Evolutionary conservation across 2,113 vertebrate genomes (phyloP).

Genomic region (Symphodus melops): DNA sequence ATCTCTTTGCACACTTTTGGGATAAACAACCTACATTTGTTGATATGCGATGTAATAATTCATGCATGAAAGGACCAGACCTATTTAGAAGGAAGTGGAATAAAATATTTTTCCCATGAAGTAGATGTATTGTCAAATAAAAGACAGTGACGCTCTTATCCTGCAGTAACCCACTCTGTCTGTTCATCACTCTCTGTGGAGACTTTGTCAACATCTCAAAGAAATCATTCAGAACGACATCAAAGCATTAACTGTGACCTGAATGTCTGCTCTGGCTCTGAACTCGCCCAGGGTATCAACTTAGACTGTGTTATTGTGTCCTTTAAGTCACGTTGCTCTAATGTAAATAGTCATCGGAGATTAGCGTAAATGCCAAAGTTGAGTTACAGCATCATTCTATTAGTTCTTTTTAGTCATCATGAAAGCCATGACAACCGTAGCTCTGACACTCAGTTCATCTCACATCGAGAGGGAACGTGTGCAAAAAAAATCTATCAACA

Average conservation of each 20-base stretch:
- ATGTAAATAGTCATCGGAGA: background rate
- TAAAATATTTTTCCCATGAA: too few species aligned
- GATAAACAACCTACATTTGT: too few species aligned
- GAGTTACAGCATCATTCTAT: background rate
- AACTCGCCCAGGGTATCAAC: background rate
- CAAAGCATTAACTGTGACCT: background rate
- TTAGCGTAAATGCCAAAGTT: background rate
- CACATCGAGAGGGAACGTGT: background rate
- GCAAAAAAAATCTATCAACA: background rate
- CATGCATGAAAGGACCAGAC: background rate
- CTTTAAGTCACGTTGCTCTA: background rate
- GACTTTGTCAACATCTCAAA: background rate
- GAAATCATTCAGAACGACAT: background rate
- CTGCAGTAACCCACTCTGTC: background rate
- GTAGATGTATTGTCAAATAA: background rate
- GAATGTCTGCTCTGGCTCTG: background rate
- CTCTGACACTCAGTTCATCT: background rate
- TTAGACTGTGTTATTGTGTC: background rate
- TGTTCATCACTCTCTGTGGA: background rate
- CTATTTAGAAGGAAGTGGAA: too few species aligned
- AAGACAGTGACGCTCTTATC: background rate
- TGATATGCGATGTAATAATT: too few species aligned
- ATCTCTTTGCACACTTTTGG: too few species aligned
- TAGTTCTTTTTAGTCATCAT: background rate
- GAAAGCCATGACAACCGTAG: background rate